Evolutionary conservation across 2,797 vertebrate genomes (phyloP).

Genomic region (Pygocentrus nattereri): DNA sequence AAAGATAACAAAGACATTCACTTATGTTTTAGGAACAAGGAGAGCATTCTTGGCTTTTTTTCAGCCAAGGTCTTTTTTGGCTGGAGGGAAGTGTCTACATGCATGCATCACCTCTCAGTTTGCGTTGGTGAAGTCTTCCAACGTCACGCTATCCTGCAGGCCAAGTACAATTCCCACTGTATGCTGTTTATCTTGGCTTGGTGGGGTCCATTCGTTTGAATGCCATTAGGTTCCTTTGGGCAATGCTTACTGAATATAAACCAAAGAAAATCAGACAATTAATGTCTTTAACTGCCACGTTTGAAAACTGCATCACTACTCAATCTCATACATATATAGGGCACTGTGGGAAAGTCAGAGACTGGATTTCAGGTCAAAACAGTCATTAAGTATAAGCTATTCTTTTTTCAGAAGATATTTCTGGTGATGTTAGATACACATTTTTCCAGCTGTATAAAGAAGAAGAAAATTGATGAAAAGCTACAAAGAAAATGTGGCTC

Average conservation of each 20-base stretch:
- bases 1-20: constrained; percentile 70
- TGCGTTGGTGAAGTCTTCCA: constrained; percentile 22
- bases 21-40: constrained; percentile 67
- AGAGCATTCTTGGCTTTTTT: constrained; percentile 60
- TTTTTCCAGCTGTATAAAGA: too few species aligned
- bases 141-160: constrained; percentile 15
- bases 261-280: not conserved
- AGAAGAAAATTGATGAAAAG: too few species aligned
- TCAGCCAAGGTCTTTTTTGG: constrained; percentile 57
- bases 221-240: not conserved
- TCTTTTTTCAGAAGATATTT: too few species aligned
- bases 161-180: not conserved
- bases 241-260: not conserved
- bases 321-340: too few species aligned
- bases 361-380: too few species aligned
- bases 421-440: too few species aligned
- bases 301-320: not conserved
- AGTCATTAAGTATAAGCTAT: too few species aligned
- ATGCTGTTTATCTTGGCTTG: not conserved
- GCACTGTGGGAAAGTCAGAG: too few species aligned
- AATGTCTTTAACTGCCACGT: not conserved
- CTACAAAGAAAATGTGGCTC: too few species aligned
- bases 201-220: not conserved
- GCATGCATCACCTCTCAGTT: constrained; percentile 67
- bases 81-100: constrained; percentile 62